Base-by-base conservation (phyloP, 2,113 vertebrate genomes). In the Nicator chloris region DNA sequence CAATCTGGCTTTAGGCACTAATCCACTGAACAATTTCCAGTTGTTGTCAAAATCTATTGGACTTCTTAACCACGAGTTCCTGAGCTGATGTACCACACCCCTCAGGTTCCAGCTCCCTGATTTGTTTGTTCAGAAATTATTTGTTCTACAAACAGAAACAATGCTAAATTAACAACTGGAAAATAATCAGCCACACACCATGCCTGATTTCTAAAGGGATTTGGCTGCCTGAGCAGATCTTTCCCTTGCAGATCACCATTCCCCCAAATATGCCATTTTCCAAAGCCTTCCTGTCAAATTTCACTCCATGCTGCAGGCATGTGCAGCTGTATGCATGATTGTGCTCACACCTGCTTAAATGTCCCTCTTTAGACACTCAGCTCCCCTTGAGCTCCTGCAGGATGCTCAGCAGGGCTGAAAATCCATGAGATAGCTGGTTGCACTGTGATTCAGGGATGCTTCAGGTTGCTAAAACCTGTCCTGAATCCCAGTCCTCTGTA, bases 21-120 rank as follows among this genome's bases (percentile, higher is more conserved):
- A 93, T 95, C 90, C 92, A 83, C 79, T 35, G 60, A 95, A 96
- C 85, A 94, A 97, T 95, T 92, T 94, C 80, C 90, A 93, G 93
- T 96, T 90, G 87, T 95, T 81, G 94, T 83, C 90, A 93, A 88
- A 94, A 95, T 86, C 92, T 95, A 88, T 44, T 64, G 87, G 95
- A 75, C 79, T 86, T 92, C 90, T 95, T 92, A 95, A 86, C 64
- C 87, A 87, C 10, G 30, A 96, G 76, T 70, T 69, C 49, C 77
- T 95, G 86, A 96, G 82, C 92, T 95, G 79, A 92, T 93, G 82
- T 83, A 93, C 79, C 75, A 95, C 33, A 31, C 51, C 85, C 54
- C 17, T 83, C 68, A 63, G 68, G 42, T 90, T 88, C 88, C 82
- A 83, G 56, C 30, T 49, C 59, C 47, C 33, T 59, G 50, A 50